Conservation (phyloP, 1,140 invertebrate genomes). For the Panonychus citri region DNA sequence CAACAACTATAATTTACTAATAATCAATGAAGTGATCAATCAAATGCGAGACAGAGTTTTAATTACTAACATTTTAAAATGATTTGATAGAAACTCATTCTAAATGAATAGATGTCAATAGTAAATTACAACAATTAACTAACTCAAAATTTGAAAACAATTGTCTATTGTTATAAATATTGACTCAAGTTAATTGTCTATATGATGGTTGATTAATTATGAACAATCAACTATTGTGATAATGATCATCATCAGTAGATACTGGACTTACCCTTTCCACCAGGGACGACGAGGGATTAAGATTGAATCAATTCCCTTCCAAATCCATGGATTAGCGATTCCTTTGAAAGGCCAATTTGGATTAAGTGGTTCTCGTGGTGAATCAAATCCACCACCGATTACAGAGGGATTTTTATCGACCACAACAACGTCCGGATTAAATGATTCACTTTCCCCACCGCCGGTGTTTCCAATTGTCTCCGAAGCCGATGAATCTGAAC, state of each 20-base stretch:
- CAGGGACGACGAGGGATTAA: slow-evolving; percentile 3
- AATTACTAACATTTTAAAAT: no score
- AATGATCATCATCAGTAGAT: background rate
- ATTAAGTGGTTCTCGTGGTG: background rate
- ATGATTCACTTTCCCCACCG: background rate
- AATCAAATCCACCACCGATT: background rate
- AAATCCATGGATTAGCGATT: background rate
- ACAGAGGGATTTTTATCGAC: no score
- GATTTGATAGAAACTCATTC: no score
- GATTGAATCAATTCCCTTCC: background rate
- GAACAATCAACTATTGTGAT: background rate
- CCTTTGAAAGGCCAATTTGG: background rate
- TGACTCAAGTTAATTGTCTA: no score
- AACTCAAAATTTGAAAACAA: no score
- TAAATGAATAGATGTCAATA: no score
- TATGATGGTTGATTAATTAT: background rate
- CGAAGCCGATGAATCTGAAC: no score
- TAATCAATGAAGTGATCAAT: background rate
- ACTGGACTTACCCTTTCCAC: slow-evolving; percentile 11
- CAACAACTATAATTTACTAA: background rate
- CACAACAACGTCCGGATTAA: slow-evolving; percentile 1
- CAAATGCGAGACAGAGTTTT: no score
- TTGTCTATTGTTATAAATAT: no score
- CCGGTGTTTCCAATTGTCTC: no score
- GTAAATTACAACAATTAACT: no score